A percentile compares a stretch with the other conserved stretches of the same genome.
Conservation (phyloP, 1,140 invertebrate species). For the Thereuonema tuberculata region DNA sequence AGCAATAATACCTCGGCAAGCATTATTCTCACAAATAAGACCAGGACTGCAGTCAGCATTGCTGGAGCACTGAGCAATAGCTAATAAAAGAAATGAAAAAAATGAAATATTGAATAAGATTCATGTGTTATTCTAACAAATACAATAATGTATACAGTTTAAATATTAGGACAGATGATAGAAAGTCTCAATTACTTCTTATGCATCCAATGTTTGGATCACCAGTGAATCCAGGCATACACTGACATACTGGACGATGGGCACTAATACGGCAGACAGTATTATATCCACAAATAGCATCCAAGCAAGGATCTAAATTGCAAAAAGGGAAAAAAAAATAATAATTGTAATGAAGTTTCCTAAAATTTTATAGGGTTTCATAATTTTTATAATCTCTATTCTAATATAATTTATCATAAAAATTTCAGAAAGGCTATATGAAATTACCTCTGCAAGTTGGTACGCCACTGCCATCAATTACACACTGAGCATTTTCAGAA, state of each 20-base stretch:
- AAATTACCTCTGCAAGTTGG: constrained; percentile 13
- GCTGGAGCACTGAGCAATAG: constrained; percentile 38
- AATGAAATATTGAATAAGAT: neutral
- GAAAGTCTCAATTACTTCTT: neutral
- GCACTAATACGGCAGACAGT: constrained; percentile 24
- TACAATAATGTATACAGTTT: neutral
- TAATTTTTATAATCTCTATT: too few species aligned
- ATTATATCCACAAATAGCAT: constrained; percentile 23
- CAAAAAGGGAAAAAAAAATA: neutral
- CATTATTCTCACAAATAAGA: constrained; percentile 63
- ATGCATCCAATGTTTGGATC: constrained; percentile 33
- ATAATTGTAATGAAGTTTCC: neutral
- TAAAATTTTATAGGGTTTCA: too few species aligned
- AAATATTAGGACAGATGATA: neutral
- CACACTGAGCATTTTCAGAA: constrained; percentile 22
- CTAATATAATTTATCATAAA: too few species aligned
- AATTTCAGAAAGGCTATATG: too few species aligned
- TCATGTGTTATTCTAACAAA: too few species aligned
- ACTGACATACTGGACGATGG: constrained; percentile 26
- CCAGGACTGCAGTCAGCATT: constrained; percentile 57
- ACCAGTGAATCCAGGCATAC: constrained; percentile 26
- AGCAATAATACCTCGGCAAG: constrained; percentile 50
- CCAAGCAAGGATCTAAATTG: constrained; percentile 21
- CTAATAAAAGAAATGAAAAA: neutral
- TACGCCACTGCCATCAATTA: constrained; percentile 15